Conservation (phyloP, 2,797 vertebrate genomes). For the Brachyrhaphis roseni region DNA sequence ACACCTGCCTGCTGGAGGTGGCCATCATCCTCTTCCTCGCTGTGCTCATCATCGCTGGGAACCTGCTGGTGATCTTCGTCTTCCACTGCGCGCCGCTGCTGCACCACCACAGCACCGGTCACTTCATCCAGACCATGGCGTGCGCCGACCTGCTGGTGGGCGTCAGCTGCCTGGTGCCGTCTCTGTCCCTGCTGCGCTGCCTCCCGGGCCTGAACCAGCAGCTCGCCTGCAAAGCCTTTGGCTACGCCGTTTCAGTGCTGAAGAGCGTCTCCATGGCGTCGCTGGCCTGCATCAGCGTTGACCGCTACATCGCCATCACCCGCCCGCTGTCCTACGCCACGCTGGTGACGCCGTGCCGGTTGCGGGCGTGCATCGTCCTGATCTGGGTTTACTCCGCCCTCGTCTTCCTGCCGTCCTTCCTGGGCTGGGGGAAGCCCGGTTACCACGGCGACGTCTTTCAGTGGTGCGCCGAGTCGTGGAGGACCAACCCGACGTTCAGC, state of each 20-base stretch:
- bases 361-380: slow-evolving; percentile 88
- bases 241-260: slow-evolving; percentile 93
- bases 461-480: slow-evolving; percentile 91
- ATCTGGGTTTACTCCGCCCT: slow-evolving; percentile 92
- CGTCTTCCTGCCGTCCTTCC: slow-evolving; percentile 92
- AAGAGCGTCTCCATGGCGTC: slow-evolving; percentile 97
- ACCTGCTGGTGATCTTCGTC: slow-evolving; percentile 93
- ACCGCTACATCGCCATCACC: slow-evolving; percentile 93
- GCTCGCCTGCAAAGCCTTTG: slow-evolving; percentile 90
- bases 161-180: slow-evolving; percentile 92
- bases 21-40: slow-evolving; percentile 91
- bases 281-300: slow-evolving; percentile 92
- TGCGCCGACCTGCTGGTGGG: slow-evolving; percentile 95
- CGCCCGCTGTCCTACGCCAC: slow-evolving; percentile 91
- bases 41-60: slow-evolving; percentile 92
- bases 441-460: slow-evolving; percentile 93
- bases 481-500: slow-evolving; percentile 88
- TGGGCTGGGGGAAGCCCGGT: slow-evolving; percentile 94
- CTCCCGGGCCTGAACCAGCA: slow-evolving; percentile 86
- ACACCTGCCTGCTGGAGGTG: slow-evolving; percentile 92
- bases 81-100: slow-evolving; percentile 97
- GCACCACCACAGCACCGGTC: slow-evolving; percentile 94
- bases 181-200: slow-evolving; percentile 89
- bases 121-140: slow-evolving; percentile 97
- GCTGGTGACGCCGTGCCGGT: slow-evolving; percentile 90